These are phyloP conservation scores for Glossophaga mutica DNA, from an alignment of 2,797 vertebrate genomes.

Conservation along the genomic window DNA sequence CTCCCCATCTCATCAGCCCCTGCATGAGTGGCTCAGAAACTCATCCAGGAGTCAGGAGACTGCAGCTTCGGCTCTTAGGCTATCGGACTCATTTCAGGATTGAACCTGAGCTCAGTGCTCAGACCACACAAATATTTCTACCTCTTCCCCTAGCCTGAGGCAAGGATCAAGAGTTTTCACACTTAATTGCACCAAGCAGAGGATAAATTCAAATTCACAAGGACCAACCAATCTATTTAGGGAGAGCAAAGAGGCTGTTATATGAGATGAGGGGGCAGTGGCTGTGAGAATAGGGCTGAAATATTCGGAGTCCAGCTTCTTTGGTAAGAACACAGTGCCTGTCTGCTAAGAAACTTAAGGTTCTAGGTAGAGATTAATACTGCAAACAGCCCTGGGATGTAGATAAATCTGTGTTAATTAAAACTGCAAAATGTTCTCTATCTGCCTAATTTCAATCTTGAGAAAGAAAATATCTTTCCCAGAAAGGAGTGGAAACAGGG, in stretches of 20 bases:
- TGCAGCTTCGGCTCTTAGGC: neutral
- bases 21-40: neutral
- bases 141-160: constrained; percentile 12
- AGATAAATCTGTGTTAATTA: constrained; percentile 71
- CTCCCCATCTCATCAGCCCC: neutral
- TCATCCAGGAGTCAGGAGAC: neutral
- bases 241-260: neutral
- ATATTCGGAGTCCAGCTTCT: neutral
- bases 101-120: neutral
- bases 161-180: constrained; percentile 66
- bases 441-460: constrained; percentile 42
- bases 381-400: constrained; percentile 49
- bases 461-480: constrained; percentile 44
- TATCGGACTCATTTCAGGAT: constrained; percentile 29
- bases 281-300: neutral
- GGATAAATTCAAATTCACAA: constrained; percentile 67
- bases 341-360: constrained; percentile 67
- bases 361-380: constrained; percentile 43
- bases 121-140: constrained; percentile 57
- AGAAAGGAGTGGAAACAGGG: neutral
- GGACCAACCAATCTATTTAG: constrained; percentile 37
- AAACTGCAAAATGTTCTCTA: constrained; percentile 59
- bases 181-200: constrained; percentile 64
- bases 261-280: neutral
- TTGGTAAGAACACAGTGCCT: constrained; percentile 54